These are phyloP conservation scores for Drosophila hamatofila DNA, from an alignment of 2,888 invertebrate species.

Conservation along the genomic window DNA sequence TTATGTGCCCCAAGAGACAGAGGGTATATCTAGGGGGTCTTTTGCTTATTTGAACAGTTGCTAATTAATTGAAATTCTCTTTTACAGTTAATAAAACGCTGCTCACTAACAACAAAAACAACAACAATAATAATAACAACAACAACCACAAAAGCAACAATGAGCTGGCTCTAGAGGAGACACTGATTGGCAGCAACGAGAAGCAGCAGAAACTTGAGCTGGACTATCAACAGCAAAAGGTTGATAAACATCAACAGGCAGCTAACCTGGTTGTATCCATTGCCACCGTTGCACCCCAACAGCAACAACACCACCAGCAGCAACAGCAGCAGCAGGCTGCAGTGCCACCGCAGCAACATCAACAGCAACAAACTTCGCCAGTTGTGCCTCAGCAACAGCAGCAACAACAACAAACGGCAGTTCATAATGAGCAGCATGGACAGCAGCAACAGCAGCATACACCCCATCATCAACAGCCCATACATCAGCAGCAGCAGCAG, in stretches of 20 bases:
- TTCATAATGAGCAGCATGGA: slow-evolving; percentile 29
- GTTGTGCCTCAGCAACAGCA: slow-evolving; percentile 19
- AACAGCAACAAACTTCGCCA: slow-evolving; percentile 30
- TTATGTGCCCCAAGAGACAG: background rate
- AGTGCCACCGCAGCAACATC: slow-evolving; percentile 35
- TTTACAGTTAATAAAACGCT: slow-evolving; percentile 65
- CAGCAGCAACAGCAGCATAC: slow-evolving; percentile 41
- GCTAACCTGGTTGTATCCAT: slow-evolving; percentile 46
- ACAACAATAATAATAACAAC: slow-evolving; percentile 28
- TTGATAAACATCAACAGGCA: slow-evolving; percentile 44
- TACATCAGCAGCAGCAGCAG: slow-evolving; percentile 52
- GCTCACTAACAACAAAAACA: slow-evolving; percentile 50
- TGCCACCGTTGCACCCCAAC: slow-evolving; percentile 60
- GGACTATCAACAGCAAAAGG: slow-evolving; percentile 57
- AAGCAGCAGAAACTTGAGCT: slow-evolving; percentile 60
- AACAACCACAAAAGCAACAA: slow-evolving; percentile 30
- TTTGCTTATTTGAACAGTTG: slow-evolving; percentile 5
- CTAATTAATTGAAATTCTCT: slow-evolving; percentile 23
- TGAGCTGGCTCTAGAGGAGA: slow-evolving; percentile 57
- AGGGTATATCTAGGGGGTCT: background rate
- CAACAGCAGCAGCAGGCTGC: slow-evolving; percentile 78
- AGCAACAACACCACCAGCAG: slow-evolving; percentile 86
- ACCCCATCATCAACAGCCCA: slow-evolving; percentile 27
- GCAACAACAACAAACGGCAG: slow-evolving; percentile 39
- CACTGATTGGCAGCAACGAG: slow-evolving; percentile 52